Evolutionary conservation across 2,113 vertebrate species (phyloP).

Genomic region (Chlorodrepanis virens): DNA sequence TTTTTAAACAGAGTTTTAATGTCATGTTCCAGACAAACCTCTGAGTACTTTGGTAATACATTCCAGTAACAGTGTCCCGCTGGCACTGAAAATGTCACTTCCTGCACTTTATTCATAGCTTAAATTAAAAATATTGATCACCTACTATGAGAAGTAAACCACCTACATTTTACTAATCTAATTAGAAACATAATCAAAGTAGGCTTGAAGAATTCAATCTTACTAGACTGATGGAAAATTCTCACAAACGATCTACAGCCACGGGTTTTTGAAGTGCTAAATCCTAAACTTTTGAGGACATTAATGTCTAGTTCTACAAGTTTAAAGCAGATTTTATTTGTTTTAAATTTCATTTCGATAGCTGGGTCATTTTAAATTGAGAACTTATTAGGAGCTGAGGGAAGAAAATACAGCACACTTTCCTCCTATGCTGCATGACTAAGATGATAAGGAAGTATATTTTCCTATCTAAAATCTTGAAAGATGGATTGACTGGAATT

Average conservation of each 20-base stretch:
- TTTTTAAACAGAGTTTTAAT: not conserved
- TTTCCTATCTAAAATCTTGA: not conserved
- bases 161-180: not conserved
- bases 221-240: not conserved
- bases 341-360: not conserved
- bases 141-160: not conserved
- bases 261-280: not conserved
- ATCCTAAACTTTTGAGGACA: not conserved
- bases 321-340: not conserved
- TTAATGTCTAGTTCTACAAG: not conserved
- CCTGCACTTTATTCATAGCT: not conserved
- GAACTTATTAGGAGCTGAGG: not conserved
- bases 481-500: not conserved
- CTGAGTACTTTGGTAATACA: not conserved
- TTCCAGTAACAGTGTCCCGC: not conserved
- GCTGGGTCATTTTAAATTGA: not conserved
- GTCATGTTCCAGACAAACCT: not conserved
- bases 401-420: not conserved
- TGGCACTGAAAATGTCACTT: not conserved
- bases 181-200: not conserved
- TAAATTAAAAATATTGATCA: constrained; percentile 29
- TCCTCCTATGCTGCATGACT: not conserved
- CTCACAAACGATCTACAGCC: not conserved
- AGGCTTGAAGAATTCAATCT: not conserved
- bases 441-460: not conserved